A percentile compares a stretch with the other conserved stretches of the same genome.
phyloP scores from a whole-genome alignment of 2,113 vertebrate genomes.

The Brachyistius frenatus region DNA sequence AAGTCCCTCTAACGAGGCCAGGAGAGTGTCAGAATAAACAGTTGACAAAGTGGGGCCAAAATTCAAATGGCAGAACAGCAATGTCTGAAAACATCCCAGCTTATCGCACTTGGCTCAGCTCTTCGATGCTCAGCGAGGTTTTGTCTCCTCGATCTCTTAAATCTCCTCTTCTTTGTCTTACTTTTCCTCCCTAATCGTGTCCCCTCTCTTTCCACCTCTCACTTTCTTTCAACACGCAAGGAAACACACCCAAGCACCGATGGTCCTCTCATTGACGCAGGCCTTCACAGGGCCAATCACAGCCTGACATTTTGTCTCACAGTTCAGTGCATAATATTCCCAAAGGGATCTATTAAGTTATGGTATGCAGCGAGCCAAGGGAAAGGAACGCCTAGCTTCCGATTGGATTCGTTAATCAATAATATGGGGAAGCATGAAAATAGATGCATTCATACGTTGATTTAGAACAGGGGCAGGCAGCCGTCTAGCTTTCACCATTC shows the following conservation, averaged over 20 bases:
- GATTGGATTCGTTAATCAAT: slow-evolving; percentile 81
- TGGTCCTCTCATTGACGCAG: slow-evolving; percentile 66
- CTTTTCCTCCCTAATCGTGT: slow-evolving; percentile 16
- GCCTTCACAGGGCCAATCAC: slow-evolving; percentile 69
- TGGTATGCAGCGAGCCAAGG: slow-evolving; percentile 68
- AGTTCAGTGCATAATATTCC: slow-evolving; percentile 77
- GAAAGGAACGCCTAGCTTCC: slow-evolving; percentile 56
- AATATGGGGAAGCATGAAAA: slow-evolving; percentile 74
- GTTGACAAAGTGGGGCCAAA: slow-evolving; percentile 15
- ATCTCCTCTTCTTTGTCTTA: slow-evolving; percentile 30
- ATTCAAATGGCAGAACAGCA: slow-evolving; percentile 39
- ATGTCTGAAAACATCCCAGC: slow-evolving; percentile 34
- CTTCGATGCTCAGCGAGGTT: slow-evolving; percentile 8
- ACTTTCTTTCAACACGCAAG: slow-evolving; percentile 25
- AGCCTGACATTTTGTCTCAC: slow-evolving; percentile 79
- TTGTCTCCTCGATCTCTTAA: slow-evolving; percentile 39
- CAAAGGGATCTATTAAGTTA: slow-evolving; percentile 84
- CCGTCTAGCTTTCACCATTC: slow-evolving; percentile 33
- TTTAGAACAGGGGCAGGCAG: slow-evolving; percentile 32
- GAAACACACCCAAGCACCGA: slow-evolving; percentile 45
- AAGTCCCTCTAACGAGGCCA: not conserved
- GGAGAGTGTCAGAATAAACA: too few species aligned
- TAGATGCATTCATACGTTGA: slow-evolving; percentile 64
- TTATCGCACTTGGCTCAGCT: slow-evolving; percentile 14
- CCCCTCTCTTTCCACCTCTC: slow-evolving; percentile 30